phyloP scores from a whole-genome alignment of 2,888 invertebrate genomes.

The Liodrosophila aerea region DNA sequence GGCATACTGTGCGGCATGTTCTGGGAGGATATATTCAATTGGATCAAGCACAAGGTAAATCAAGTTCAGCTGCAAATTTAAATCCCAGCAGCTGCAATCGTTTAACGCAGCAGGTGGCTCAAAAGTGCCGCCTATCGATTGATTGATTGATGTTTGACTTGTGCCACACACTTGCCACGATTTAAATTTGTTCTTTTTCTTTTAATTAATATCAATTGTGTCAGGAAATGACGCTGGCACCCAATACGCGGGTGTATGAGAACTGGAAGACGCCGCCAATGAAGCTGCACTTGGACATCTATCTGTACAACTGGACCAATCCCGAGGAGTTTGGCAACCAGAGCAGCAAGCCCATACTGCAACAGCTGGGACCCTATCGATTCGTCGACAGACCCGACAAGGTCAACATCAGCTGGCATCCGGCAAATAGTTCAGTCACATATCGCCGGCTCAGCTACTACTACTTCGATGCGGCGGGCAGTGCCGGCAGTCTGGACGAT shows the following conservation, averaged over 20 bases:
- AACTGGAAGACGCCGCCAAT: conserved; percentile 88
- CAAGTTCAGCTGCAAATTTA: too few species aligned
- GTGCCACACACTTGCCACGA: conserved; percentile 29
- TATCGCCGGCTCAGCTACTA: conserved; percentile 88
- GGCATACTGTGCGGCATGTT: conserved; percentile 80
- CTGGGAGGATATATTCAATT: conserved; percentile 81
- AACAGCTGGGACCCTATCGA: conserved; percentile 86
- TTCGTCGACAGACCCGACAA: conserved; percentile 88
- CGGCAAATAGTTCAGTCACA: conserved; percentile 87
- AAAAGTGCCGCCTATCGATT: conserved; percentile 60
- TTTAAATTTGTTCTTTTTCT: too few species aligned
- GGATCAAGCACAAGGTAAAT: conserved; percentile 81
- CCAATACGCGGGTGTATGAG: conserved; percentile 85
- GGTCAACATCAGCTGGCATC: conserved; percentile 88
- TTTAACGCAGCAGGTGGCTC: conserved; percentile 48
- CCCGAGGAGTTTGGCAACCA: conserved; percentile 85
- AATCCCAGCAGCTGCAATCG: conserved; percentile 64
- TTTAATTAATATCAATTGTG: conserved; percentile 66
- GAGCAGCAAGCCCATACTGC: conserved; percentile 84
- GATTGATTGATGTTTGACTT: conserved; percentile 21
- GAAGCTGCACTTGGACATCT: conserved; percentile 86
- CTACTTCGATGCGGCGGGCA: conserved; percentile 87
- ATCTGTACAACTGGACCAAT: conserved; percentile 92
- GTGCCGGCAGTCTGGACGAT: conserved; percentile 88
- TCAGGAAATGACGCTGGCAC: conserved; percentile 86